A percentile compares a stretch with the other conserved stretches of the same genome.
These are phyloP conservation scores for Eupithecia vulgata DNA, from an alignment of 2,888 invertebrate species.

Conservation along the genomic window DNA sequence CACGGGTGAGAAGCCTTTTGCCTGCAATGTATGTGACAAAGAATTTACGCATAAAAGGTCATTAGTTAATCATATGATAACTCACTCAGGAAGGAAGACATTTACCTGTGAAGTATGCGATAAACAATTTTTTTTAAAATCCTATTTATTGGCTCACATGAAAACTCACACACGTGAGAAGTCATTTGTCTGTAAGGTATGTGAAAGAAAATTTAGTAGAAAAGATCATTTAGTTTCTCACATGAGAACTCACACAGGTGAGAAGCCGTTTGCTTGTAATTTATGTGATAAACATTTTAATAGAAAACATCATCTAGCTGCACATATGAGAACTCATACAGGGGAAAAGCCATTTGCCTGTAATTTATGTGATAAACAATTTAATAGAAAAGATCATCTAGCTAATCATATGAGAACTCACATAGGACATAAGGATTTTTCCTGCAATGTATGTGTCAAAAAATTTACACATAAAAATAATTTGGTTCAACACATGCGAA, in stretches of 20 bases:
- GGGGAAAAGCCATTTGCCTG: no score
- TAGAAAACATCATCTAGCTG: no score
- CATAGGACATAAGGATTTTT: neutral
- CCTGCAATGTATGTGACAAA: slow-evolving; percentile 1
- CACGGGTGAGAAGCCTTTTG: neutral
- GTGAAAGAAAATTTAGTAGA: neutral
- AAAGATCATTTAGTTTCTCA: neutral
- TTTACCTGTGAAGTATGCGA: neutral
- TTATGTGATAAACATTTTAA: no score
- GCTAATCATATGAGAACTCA: neutral
- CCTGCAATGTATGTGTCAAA: neutral
- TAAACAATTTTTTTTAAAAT: neutral
- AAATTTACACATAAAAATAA: neutral
- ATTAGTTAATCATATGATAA: neutral
- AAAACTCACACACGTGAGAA: neutral
- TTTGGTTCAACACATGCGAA: neutral
- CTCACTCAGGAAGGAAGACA: neutral
- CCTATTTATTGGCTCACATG: neutral
- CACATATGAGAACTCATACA: neutral
- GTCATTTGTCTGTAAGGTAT: neutral
- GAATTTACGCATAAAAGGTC: neutral
- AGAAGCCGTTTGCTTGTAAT: no score
- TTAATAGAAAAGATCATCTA: neutral
- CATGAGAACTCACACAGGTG: neutral
- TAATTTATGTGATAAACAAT: neutral